A percentile compares a stretch with the other conserved stretches of the same genome.
Evolutionary conservation across 1,140 invertebrate genomes (phyloP).

Genomic region (Chironomus striatipennis): DNA sequence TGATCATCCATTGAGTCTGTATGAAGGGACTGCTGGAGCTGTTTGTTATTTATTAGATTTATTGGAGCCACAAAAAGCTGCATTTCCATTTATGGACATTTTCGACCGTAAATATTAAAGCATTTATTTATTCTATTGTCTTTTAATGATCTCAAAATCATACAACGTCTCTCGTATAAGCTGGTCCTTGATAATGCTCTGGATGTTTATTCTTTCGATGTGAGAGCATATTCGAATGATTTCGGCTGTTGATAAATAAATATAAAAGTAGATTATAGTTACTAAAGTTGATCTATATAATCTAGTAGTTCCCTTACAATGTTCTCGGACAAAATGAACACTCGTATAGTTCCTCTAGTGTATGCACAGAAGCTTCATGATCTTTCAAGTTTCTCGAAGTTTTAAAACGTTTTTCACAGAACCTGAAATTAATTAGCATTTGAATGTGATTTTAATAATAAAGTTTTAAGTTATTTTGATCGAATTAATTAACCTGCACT

Average conservation of each 20-base stretch:
- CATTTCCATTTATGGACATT: constrained; percentile 62
- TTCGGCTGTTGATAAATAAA: constrained; percentile 29
- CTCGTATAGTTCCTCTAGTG: constrained; percentile 37
- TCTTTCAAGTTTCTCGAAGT: constrained; percentile 28
- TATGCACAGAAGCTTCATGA: constrained; percentile 35
- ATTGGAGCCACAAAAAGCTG: constrained; percentile 48
- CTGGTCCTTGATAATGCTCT: constrained; percentile 31
- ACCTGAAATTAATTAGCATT: constrained; percentile 26
- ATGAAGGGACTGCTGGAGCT: constrained; percentile 62
- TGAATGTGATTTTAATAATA: neutral
- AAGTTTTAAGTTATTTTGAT: neutral
- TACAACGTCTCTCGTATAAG: neutral
- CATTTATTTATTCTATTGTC: too few relatives aligned
- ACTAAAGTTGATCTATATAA: neutral
- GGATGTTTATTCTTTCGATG: constrained; percentile 37
- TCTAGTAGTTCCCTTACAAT: constrained; percentile 27
- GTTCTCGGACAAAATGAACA: constrained; percentile 38
- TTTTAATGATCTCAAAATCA: neutral
- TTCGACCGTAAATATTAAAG: constrained; percentile 32
- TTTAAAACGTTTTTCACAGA: constrained; percentile 36
- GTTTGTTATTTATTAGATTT: constrained; percentile 61
- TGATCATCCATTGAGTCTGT: constrained; percentile 66
- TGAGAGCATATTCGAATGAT: constrained; percentile 38
- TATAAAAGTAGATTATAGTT: neutral
- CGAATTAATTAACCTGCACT: constrained; percentile 27